Base-by-base conservation (phyloP, 2,888 invertebrate genomes). In the Watsonalla binaria region DNA sequence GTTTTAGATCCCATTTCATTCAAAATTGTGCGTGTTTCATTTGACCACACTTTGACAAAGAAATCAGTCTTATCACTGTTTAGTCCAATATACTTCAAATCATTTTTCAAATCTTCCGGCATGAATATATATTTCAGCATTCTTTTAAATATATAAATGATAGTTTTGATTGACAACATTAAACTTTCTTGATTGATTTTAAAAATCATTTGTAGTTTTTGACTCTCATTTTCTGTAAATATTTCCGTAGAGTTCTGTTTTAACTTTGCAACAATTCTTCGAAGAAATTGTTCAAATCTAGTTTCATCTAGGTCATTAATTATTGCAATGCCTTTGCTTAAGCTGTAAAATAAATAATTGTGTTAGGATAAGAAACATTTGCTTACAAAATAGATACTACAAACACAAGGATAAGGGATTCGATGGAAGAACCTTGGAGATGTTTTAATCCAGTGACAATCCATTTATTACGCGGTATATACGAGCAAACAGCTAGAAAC, bases 201-300 rank as follows among this genome's bases (percentile, higher is more conserved):
- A 65, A 90, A 89, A 70, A 90, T 82, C 65, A 76, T 83, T 54
- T 77, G 72, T 15, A 90, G 74, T 63, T 90, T 90, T 45, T 66
- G 65, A 59, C 59, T 75, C 68, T 90, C 90, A 39, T 85, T 84
- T 50, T 75, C 76, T 49, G 80, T 86, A 60, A 90, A 90, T 68
- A 89, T 80, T 68, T 88, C 87, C 46, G 64, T 52, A 46, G 80
- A 80, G 59, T 84, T 77, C 49, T 72, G 62, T 66, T 78, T 86
- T 51, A 86, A 57, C 69, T 87, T 90, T 4, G 74, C 57, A 15
- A 84, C 72, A 56, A 90, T 88, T 54, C 87, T 72, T 47, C 78
- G 79, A 1, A 89, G 65, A 60, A 88, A 86, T 59, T 87, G 86
- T 61, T 90, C 89, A 70, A 86, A 90, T 66, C 83, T 86, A 14